Percentiles rank a stretch among this genome's conserved stretches.
These are phyloP conservation scores for Montifringilla adamsi DNA, from an alignment of 2,113 vertebrate species.

Conservation along the genomic window DNA sequence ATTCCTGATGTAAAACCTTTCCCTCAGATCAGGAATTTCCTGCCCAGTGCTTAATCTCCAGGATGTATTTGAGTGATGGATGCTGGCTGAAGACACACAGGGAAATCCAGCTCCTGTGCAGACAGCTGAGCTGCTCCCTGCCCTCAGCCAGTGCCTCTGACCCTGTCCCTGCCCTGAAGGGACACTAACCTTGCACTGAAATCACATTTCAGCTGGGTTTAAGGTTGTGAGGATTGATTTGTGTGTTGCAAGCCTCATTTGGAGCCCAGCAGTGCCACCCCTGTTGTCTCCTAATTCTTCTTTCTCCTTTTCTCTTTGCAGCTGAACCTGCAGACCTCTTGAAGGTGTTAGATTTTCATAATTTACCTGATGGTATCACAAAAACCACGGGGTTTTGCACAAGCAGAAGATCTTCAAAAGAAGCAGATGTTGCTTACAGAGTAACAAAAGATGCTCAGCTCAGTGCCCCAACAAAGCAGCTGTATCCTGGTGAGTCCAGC, in stretches of 20 bases:
- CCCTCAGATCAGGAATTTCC: not conserved
- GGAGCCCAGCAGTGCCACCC: not conserved
- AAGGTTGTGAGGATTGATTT: not conserved
- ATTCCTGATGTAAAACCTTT: not conserved
- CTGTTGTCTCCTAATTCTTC: not conserved
- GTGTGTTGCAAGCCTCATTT: not conserved
- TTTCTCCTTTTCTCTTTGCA: constrained; percentile 45
- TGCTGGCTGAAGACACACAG: not conserved
- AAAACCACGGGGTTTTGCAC: constrained; percentile 91
- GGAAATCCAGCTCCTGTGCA: not conserved
- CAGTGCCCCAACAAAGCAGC: constrained; percentile 92
- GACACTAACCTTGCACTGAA: not conserved
- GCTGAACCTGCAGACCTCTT: constrained; percentile 91
- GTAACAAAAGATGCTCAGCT: constrained; percentile 93
- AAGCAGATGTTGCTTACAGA: constrained; percentile 89
- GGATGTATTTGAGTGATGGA: not conserved
- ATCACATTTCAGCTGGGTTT: not conserved
- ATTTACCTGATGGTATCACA: constrained; percentile 90
- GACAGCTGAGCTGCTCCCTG: not conserved
- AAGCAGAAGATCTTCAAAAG: constrained; percentile 86
- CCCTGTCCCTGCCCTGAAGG: not conserved
- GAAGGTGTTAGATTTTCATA: constrained; percentile 97
- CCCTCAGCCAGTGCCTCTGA: not conserved
- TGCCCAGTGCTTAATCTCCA: not conserved
- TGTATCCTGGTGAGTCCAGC: constrained; percentile 69